Conservation (phyloP, 2,797 vertebrate species). For the Myoxocephalus aenaeus region DNA sequence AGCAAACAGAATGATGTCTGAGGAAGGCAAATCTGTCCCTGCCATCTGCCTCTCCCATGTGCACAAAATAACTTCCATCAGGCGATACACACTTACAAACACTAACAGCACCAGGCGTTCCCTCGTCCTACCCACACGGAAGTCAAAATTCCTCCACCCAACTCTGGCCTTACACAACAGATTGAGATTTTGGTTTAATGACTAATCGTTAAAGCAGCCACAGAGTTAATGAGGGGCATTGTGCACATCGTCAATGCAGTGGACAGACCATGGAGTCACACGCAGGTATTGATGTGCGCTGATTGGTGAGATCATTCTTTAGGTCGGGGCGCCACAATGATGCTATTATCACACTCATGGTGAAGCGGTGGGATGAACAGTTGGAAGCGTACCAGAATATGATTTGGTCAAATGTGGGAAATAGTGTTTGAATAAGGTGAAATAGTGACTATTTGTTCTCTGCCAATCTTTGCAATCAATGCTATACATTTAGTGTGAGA, state of each 20-base stretch:
- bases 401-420: slow-evolving; percentile 34
- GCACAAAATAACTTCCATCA: slow-evolving; percentile 63
- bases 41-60: slow-evolving; percentile 79
- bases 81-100: slow-evolving; percentile 58
- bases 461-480: slow-evolving; percentile 19
- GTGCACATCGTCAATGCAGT: slow-evolving; percentile 35
- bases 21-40: slow-evolving; percentile 72
- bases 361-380: slow-evolving; percentile 18
- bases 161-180: slow-evolving; percentile 6
- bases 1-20: slow-evolving; percentile 58
- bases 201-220: slow-evolving; percentile 42
- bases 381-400: neutral
- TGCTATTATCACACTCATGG: slow-evolving; percentile 14
- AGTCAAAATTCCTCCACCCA: slow-evolving; percentile 17
- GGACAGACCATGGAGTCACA: slow-evolving; percentile 41
- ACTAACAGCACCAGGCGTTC: slow-evolving; percentile 26
- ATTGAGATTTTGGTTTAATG: slow-evolving; percentile 31
- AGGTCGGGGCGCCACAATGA: slow-evolving; percentile 2
- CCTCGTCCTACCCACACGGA: neutral
- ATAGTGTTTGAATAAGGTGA: slow-evolving; percentile 17
- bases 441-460: slow-evolving; percentile 41
- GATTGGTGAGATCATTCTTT: slow-evolving; percentile 20
- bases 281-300: slow-evolving; percentile 46
- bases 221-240: slow-evolving; percentile 51
- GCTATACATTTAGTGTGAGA: slow-evolving; percentile 28